phyloP scores from a whole-genome alignment of 2,888 invertebrate species.

The Apotomis turbidana region DNA sequence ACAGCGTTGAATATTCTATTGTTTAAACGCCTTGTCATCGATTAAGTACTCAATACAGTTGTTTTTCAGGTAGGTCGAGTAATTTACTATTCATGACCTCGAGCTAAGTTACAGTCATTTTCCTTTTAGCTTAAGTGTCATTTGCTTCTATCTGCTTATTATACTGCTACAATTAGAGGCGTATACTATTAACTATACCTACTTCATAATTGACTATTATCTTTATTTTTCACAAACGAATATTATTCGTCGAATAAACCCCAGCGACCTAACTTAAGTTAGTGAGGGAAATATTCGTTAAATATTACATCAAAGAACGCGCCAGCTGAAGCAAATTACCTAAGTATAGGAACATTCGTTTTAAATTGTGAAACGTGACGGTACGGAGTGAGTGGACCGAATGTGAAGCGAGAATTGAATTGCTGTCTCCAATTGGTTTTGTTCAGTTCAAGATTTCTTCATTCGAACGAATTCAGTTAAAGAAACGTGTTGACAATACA shows the following conservation, averaged over 20 bases:
- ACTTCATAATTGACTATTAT: constrained; percentile 6
- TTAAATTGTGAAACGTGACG: constrained; percentile 46
- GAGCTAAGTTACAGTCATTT: constrained; percentile 6
- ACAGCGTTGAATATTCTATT: constrained; percentile 8
- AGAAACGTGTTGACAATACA: constrained; percentile 48
- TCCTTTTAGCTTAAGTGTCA: constrained; percentile 10
- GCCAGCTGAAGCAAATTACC: constrained; percentile 48
- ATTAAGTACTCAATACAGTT: constrained; percentile 1
- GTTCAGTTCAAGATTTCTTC: constrained; percentile 49
- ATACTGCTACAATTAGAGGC: background rate
- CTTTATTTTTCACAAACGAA: constrained; percentile 22
- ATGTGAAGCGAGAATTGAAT: constrained; percentile 53
- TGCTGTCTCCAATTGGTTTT: constrained; percentile 55
- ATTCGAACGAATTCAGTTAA: constrained; percentile 52
- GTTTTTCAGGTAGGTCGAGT: constrained; percentile 13
- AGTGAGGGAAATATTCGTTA: constrained; percentile 17
- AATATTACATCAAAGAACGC: constrained; percentile 41
- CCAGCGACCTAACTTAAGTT: constrained; percentile 29
- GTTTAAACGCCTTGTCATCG: constrained; percentile 12
- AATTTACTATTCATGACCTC: constrained; percentile 5
- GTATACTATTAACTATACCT: background rate
- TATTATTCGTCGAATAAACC: constrained; percentile 5
- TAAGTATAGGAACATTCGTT: constrained; percentile 44
- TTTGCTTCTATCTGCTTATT: constrained; percentile 12
- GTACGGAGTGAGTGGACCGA: constrained; percentile 40